Conservation (phyloP, 2,888 invertebrate species). For the Gerris lacustris region DNA sequence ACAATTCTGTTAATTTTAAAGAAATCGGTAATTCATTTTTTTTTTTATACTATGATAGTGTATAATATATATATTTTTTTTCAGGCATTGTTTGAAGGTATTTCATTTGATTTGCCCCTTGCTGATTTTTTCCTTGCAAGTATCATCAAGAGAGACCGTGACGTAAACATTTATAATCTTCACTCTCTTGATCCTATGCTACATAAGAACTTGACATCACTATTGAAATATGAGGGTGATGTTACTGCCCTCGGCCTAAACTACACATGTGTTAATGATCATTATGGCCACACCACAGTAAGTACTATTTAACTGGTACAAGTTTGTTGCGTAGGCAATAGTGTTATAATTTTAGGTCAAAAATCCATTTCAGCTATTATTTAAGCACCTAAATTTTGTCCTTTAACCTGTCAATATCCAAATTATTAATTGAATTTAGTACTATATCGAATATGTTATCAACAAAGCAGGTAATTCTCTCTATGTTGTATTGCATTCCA, state of each 20-base stretch:
- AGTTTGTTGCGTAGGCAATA: no score
- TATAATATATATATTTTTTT: conserved; percentile 18
- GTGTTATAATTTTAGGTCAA: no score
- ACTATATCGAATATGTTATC: no score
- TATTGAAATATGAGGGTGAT: conserved; percentile 75
- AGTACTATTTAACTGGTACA: conserved; percentile 24
- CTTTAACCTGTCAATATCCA: no score
- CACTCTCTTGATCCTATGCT: conserved; percentile 85
- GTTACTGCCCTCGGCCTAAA: conserved; percentile 81
- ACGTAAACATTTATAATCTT: conserved; percentile 80
- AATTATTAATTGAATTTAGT: no score
- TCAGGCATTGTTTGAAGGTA: conserved; percentile 85
- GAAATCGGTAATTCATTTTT: not conserved
- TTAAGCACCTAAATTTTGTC: no score
- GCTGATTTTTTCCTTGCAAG: conserved; percentile 92
- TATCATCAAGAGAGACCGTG: conserved; percentile 61
- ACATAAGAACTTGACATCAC: conserved; percentile 76
- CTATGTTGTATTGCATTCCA: no score
- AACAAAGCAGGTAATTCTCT: no score
- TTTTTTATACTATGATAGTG: not conserved
- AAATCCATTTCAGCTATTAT: no score
- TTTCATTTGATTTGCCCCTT: conserved; percentile 84
- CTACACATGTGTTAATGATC: conserved; percentile 82
- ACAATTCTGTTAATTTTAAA: conserved; percentile 5
- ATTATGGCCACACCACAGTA: conserved; percentile 75